phyloP scores from a whole-genome alignment of 1,140 invertebrate species.

The Chrysopa pallens region DNA sequence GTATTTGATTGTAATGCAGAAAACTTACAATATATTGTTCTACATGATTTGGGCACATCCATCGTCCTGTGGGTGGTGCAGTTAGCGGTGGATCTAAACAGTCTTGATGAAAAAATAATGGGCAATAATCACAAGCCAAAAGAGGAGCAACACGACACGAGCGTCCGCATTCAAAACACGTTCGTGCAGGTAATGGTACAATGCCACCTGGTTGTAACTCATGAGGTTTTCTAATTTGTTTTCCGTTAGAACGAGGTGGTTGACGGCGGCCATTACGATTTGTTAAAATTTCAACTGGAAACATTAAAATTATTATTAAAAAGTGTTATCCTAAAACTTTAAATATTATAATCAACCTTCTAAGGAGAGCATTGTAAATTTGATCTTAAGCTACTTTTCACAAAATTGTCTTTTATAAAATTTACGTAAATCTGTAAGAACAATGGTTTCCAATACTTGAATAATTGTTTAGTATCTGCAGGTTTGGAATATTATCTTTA shows the following conservation, averaged over 20 bases:
- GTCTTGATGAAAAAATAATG: slow-evolving; percentile 77
- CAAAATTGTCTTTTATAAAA: too few species aligned
- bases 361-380: too few species aligned
- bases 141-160: slow-evolving; percentile 68
- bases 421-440: too few species aligned
- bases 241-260: not conserved
- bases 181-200: slow-evolving; percentile 62
- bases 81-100: slow-evolving; percentile 85
- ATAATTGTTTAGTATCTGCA: too few species aligned
- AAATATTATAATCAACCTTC: too few species aligned
- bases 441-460: too few species aligned
- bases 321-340: too few species aligned
- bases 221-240: slow-evolving; percentile 24
- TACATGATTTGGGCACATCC: slow-evolving; percentile 96
- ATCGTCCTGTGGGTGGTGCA: slow-evolving; percentile 63
- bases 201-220: slow-evolving; percentile 57
- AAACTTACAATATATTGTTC: slow-evolving; percentile 65
- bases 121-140: slow-evolving; percentile 87
- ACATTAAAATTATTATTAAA: too few species aligned
- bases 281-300: not conserved
- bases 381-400: too few species aligned
- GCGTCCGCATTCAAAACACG: slow-evolving; percentile 67
- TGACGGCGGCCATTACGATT: not conserved
- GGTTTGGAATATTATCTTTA: too few species aligned
- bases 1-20: not conserved